Evolutionary conservation across 1,140 invertebrate genomes (phyloP).

Genomic region (Drosophila parabipectinata): DNA sequence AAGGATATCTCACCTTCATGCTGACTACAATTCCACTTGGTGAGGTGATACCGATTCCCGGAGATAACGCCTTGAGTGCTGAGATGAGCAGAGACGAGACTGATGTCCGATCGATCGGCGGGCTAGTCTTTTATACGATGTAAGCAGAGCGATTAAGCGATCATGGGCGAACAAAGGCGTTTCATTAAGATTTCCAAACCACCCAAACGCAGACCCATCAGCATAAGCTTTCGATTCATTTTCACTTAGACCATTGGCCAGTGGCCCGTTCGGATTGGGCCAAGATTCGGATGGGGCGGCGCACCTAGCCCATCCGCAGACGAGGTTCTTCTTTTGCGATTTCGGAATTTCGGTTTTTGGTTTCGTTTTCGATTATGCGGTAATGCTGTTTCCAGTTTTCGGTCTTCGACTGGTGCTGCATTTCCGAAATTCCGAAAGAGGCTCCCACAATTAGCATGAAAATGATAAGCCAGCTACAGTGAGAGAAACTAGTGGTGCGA

Average conservation of each 20-base stretch:
- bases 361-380: slow-evolving; percentile 8
- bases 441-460: slow-evolving; percentile 70
- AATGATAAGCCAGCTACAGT: slow-evolving; percentile 42
- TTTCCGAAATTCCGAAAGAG: slow-evolving; percentile 76
- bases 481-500: not conserved
- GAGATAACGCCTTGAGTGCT: slow-evolving; percentile 51
- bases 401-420: slow-evolving; percentile 46
- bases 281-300: slow-evolving; percentile 2
- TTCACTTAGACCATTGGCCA: slow-evolving; percentile 18
- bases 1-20: slow-evolving; percentile 66
- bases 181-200: slow-evolving; percentile 71
- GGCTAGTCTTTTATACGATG: slow-evolving; percentile 66
- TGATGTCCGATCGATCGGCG: slow-evolving; percentile 53
- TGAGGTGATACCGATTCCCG: slow-evolving; percentile 43
- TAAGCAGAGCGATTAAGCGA: slow-evolving; percentile 4
- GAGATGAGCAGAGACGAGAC: slow-evolving; percentile 53
- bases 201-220: slow-evolving; percentile 10
- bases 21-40: slow-evolving; percentile 67
- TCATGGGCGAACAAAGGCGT: slow-evolving; percentile 53
- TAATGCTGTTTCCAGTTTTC: slow-evolving; percentile 26
- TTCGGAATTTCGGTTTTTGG: slow-evolving; percentile 25
- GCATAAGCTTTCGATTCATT: slow-evolving; percentile 39
- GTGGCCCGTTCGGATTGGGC: not conserved
- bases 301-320: slow-evolving; percentile 33
- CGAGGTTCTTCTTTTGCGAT: slow-evolving; percentile 35